Evolutionary conservation across 2,797 vertebrate species (phyloP), one percentile per base, ranked within the genome.

Genomic region (Clarias laeviceps): DNA sequence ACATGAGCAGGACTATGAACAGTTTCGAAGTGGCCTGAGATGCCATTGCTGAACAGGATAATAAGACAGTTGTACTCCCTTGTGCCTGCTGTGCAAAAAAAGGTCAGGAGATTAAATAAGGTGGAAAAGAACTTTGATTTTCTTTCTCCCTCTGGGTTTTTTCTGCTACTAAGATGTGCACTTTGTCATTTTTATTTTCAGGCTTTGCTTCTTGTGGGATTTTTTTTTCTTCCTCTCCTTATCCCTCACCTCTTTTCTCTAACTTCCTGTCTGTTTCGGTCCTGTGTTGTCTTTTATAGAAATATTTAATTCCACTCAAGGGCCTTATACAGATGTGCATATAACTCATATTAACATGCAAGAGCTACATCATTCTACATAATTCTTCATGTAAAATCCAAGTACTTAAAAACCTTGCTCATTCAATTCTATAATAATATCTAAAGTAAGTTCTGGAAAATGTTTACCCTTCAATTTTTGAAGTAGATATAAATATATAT

Each of bases 151-250:
- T 82, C 50, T 77, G 85, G 89, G 82, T 65, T 87, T 82, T 87
- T 86, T 87, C 85, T 85, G 54, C 84, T 82, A 77, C 84, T 90
- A 72, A 84, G 82, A 87, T 81, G 73, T 84, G 84, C 66, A 88
- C 82, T 87, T 88, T 54, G 78, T 90, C 88, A 86, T 88, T 89
- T 89, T 90, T 87, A 90, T 86, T 89, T 89, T 89, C 40, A 86
- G 45, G 68, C 62, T 83, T 80, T 89, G 76, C 56, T 73, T 80
- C 65, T 77, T 22, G 17, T 40, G 45, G 11, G 45, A 50, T 40
- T 29, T 59, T 84, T n/a, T 32, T 11, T 34, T 37, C 50, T 54
- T 62, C 40, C n/a, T 68, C 69, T 83, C 50, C 64, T 50, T 66
- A 66, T 78, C 59, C 64, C 40, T 78, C 54, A 72, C 22, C 62